These are phyloP conservation scores for Pitta sordida DNA, from an alignment of 2,113 vertebrate species.

Conservation along the genomic window DNA sequence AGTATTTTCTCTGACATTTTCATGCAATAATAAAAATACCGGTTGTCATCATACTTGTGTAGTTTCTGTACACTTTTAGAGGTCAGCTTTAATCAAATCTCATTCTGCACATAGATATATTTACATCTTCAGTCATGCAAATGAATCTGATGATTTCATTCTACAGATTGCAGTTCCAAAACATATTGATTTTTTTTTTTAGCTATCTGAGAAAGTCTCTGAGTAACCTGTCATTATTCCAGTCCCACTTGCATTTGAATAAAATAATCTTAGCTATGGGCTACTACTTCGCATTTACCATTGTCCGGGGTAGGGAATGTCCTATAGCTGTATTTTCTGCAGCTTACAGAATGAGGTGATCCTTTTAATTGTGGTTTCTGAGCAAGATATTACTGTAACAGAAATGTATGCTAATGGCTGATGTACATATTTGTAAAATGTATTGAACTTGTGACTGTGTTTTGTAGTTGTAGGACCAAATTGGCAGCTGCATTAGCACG, in stretches of 20 bases:
- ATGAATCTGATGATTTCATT: neutral
- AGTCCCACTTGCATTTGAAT: neutral
- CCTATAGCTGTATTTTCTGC: neutral
- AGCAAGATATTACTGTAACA: neutral
- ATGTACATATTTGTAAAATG: neutral
- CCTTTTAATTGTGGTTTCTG: neutral
- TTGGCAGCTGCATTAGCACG: conserved; percentile 87
- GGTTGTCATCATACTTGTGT: neutral
- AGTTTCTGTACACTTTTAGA: neutral
- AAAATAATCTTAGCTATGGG: neutral
- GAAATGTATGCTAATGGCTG: neutral
- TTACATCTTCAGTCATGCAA: neutral
- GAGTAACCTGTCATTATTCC: neutral
- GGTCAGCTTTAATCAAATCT: neutral
- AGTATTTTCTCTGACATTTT: neutral
- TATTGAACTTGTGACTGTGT: neutral
- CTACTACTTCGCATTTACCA: neutral
- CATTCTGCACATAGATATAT: neutral
- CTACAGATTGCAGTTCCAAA: neutral
- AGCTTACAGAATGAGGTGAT: neutral
- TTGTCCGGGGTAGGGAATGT: neutral
- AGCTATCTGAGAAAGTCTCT: neutral
- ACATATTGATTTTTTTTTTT: neutral
- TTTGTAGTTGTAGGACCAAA: conserved; percentile 82
- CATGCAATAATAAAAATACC: neutral